phyloP scores from a whole-genome alignment of 2,888 invertebrate species.

The Habroteleia sp. region DNA sequence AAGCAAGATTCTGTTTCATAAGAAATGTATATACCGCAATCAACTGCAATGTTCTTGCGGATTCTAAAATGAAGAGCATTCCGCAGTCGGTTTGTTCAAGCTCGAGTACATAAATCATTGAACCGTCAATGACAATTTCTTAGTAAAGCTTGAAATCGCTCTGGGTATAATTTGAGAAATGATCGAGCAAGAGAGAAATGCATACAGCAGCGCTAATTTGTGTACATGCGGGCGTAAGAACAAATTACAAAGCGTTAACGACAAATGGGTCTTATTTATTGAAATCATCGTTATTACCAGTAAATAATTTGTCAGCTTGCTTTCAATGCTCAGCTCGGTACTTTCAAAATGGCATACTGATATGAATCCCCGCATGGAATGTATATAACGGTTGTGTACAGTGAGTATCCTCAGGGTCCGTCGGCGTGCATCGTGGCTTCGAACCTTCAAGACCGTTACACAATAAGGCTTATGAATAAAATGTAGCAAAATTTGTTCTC shows the following conservation, averaged over 20 bases:
- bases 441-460: constrained; percentile 62
- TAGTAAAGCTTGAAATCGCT: not conserved
- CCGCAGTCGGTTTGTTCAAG: constrained; percentile 7
- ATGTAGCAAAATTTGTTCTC: constrained; percentile 46
- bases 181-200: not conserved
- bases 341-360: constrained; percentile 64
- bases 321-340: constrained; percentile 56
- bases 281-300: constrained; percentile 50
- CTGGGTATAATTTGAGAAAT: constrained; percentile 22
- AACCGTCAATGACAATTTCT: constrained; percentile 40
- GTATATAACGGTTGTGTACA: constrained; percentile 62
- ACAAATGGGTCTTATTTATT: constrained; percentile 43
- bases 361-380: constrained; percentile 64
- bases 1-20: too few relatives aligned
- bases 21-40: too few relatives aligned
- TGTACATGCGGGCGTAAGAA: constrained; percentile 4
- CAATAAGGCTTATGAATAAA: constrained; percentile 61
- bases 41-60: too few relatives aligned
- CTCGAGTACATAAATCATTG: constrained; percentile 33
- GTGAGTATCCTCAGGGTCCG: constrained; percentile 57
- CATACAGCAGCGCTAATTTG: constrained; percentile 21
- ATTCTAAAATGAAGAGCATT: too few relatives aligned
- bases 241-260: constrained; percentile 37
- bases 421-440: constrained; percentile 29
- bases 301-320: constrained; percentile 56